Percentiles rank a stretch among this genome's conserved stretches.
Conservation (phyloP, 2,113 vertebrate genomes). For the Sebastes schlegelii region DNA sequence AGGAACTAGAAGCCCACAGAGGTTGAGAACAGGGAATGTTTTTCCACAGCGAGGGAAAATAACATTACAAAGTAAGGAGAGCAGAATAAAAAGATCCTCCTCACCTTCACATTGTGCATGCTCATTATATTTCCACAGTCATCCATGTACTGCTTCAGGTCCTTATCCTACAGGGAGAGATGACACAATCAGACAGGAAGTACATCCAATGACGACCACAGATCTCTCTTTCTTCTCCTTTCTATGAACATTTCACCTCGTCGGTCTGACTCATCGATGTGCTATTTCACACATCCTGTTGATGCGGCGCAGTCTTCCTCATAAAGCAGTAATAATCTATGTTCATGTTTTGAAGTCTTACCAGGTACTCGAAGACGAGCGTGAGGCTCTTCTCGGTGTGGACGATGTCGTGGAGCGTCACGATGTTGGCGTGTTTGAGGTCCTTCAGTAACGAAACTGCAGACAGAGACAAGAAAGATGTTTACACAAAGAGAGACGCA, state of each 20-base stretch:
- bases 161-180: slow-evolving; percentile 90
- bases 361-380: slow-evolving; percentile 98
- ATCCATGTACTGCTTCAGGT: slow-evolving; percentile 99
- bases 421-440: slow-evolving; percentile 99
- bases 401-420: slow-evolving; percentile 98
- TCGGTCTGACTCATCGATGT: background rate
- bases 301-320: background rate
- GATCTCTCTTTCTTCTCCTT: background rate
- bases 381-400: slow-evolving; percentile 99
- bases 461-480: slow-evolving; percentile 8
- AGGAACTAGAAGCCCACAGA: background rate
- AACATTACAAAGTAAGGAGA: background rate
- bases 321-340: background rate
- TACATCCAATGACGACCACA: background rate
- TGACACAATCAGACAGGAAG: slow-evolving; percentile 21
- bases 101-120: slow-evolving; percentile 99
- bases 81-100: slow-evolving; percentile 12
- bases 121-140: slow-evolving; percentile 99
- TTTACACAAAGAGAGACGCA: background rate
- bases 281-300: background rate
- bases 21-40: background rate
- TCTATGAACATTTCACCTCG: background rate
- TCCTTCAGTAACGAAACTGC: slow-evolving; percentile 98
- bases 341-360: slow-evolving; percentile 69
- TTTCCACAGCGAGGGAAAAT: background rate